Evolutionary conservation across 2,797 vertebrate species (phyloP).

Genomic region (Chelmon rostratus): DNA sequence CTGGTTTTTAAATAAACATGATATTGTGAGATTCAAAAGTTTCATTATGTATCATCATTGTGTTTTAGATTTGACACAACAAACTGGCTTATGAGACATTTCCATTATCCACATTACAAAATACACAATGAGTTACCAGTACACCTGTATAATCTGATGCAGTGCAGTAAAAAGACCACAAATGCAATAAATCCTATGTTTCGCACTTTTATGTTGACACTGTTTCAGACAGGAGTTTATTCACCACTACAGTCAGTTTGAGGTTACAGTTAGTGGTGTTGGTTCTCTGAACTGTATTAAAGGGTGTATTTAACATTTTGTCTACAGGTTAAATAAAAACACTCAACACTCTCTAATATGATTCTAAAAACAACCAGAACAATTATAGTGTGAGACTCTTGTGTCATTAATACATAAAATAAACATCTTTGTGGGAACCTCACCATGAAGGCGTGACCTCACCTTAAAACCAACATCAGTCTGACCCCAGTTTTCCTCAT

Average conservation of each 20-base stretch:
- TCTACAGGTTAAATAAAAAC: not conserved
- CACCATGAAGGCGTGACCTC: conserved; percentile 8
- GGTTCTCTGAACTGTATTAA: not conserved
- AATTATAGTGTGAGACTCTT: not conserved
- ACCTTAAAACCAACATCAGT: conserved; percentile 5
- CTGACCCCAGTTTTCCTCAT: conserved; percentile 25
- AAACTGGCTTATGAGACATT: not conserved
- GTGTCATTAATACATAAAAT: not conserved
- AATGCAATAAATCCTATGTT: not conserved
- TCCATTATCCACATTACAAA: not conserved
- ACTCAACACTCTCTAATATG: not conserved
- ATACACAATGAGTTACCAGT: not conserved
- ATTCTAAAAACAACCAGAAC: conserved; percentile 1
- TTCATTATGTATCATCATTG: conserved; percentile 12
- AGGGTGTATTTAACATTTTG: not conserved
- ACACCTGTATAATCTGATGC: conserved; percentile 4
- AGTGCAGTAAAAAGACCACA: not conserved
- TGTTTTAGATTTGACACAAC: conserved; percentile 15
- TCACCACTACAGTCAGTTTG: not conserved
- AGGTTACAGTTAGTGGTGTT: not conserved
- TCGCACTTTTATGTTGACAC: not conserved
- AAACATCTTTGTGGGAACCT: not conserved
- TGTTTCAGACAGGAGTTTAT: not conserved
- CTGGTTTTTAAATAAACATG: not conserved
- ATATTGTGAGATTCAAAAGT: not conserved